Base-by-base conservation (phyloP, 2,888 invertebrate species). In the Netelia virgata region DNA sequence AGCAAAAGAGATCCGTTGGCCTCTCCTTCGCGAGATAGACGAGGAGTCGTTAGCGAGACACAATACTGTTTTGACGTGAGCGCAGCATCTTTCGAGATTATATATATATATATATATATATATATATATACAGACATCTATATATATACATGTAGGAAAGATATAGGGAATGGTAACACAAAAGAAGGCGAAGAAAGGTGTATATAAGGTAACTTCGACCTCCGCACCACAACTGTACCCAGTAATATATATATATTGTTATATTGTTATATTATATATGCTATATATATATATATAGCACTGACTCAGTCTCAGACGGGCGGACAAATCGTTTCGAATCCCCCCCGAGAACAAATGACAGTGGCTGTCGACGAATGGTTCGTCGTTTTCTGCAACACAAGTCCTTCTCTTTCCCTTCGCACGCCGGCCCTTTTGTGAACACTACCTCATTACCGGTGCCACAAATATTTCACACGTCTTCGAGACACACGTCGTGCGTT, bases 31-130 rank as follows among this genome's bases (percentile, higher is more conserved):
- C n/a, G 36, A 83, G 82, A 82, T 70, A 75, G 70, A 82, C 79
- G 86, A 76, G 82, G 76, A 79, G 88, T 92, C 92, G 91, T 92
- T 92, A 92, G 90, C 87, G 88, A 85, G 80, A 87, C 88, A 89
- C 90, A 91, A 91, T 91, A 88, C 90, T 92, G 92, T 92, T 93
- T 93, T 92, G 93, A 92, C 92, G 92, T 89, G 68, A 64, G 57
- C 84, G 57, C 69, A 78, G 84, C 77, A 73, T 76, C 81, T 36
- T 72, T 23, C 77, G 87, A 86, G 81, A 89, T 90, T 91, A 90
- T 18, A 16, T 77, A 47, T 28, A 61, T 18, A 50, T 47, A 36
- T 14, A n/a, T n/a, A n/a, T n/a, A n/a, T n/a, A 23, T 23, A 23
- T 23, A 43, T 63, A 50, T 28, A 68, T 10, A 9, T 50, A 23